Evolutionary conservation across 2,113 vertebrate genomes (phyloP).

Genomic region (Taxidea taxus): DNA sequence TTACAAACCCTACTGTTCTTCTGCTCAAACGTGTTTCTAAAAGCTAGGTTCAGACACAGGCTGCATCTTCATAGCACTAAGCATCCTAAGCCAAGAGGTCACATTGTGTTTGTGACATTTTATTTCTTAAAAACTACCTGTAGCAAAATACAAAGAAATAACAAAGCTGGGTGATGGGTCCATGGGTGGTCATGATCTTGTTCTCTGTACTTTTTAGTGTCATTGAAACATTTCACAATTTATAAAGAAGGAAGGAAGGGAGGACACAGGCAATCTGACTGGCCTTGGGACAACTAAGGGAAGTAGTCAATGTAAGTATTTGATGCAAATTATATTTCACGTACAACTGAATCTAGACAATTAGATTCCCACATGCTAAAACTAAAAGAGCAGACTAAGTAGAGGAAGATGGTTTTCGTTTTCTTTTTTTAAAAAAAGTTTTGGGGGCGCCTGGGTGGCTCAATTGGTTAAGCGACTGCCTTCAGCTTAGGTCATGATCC

Average conservation of each 20-base stretch:
- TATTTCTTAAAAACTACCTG: background rate
- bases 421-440: no score
- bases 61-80: background rate
- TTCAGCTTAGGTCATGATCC: no score
- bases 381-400: background rate
- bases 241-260: background rate
- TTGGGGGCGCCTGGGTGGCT: no score
- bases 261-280: background rate
- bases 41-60: background rate
- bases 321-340: background rate
- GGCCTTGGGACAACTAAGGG: background rate
- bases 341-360: background rate
- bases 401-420: background rate
- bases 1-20: background rate
- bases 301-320: background rate
- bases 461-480: no score
- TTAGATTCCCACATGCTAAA: background rate
- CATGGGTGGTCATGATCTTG: background rate
- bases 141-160: background rate
- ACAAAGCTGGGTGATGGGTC: background rate
- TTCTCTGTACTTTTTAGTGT: background rate
- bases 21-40: background rate
- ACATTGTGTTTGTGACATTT: background rate
- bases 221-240: constrained; percentile 7
- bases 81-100: background rate